Conservation (phyloP, 2,113 vertebrate species). For the Rattus rattus region DNA sequence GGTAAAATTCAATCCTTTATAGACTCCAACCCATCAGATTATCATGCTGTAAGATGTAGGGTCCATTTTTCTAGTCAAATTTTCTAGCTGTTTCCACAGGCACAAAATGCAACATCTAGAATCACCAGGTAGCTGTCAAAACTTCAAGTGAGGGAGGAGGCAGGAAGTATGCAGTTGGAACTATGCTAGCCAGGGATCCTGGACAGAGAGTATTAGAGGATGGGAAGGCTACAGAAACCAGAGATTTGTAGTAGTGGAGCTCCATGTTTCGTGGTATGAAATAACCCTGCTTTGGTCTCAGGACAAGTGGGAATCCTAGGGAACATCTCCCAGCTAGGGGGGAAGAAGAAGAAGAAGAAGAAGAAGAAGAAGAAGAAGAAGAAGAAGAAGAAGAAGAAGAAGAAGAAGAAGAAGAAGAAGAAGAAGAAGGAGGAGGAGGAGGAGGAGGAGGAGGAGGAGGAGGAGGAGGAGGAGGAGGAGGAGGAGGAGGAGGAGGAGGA, state of each 20-base stretch:
- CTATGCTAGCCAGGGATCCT: too few species aligned
- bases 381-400: neutral
- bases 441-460: neutral
- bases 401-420: neutral
- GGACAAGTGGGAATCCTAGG: neutral
- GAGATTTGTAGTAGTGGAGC: too few species aligned
- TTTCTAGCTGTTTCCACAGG: neutral
- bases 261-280: neutral
- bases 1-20: neutral
- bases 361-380: neutral
- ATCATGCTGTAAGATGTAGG: neutral
- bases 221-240: accelerated
- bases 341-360: neutral
- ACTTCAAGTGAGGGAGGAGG: neutral
- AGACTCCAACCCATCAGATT: neutral
- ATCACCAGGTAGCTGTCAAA: neutral
- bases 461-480: too few species aligned
- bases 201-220: neutral
- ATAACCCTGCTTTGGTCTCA: neutral
- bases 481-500: too few species aligned
- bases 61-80: neutral
- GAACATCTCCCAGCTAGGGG: neutral
- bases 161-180: neutral
- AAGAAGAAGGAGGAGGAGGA: neutral
- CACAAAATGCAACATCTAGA: neutral